Conservation (phyloP, 2,113 vertebrate species). For the Regulus satrapa region DNA sequence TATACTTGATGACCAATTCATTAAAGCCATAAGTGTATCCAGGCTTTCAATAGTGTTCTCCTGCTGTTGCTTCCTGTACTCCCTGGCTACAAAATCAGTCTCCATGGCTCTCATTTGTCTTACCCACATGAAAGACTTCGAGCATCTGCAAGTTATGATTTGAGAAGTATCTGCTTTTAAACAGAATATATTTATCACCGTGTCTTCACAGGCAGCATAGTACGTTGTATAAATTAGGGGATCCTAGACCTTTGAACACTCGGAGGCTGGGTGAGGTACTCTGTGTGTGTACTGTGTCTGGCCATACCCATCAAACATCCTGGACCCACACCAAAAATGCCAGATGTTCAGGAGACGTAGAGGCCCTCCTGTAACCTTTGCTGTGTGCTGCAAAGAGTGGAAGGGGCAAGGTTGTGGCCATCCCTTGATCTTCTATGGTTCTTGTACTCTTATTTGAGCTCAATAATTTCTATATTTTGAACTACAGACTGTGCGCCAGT, state of each 20-base stretch:
- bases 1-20: conserved; percentile 40
- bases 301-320: conserved; percentile 66
- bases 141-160: conserved; percentile 78
- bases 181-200: conserved; percentile 69
- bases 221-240: conserved; percentile 57
- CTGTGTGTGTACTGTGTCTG: conserved; percentile 35
- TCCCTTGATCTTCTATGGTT: background rate
- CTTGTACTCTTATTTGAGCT: background rate
- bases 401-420: background rate
- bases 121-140: conserved; percentile 74
- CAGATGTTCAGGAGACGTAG: conserved; percentile 68
- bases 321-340: conserved; percentile 71
- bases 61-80: conserved; percentile 72
- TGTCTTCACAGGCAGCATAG: conserved; percentile 56
- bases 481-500: background rate
- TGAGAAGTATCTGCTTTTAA: conserved; percentile 76
- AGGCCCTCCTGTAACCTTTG: conserved; percentile 45
- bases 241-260: conserved; percentile 61
- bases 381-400: background rate
- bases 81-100: conserved; percentile 67
- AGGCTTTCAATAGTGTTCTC: conserved; percentile 60
- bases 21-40: conserved; percentile 63
- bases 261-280: conserved; percentile 55
- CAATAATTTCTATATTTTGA: background rate
- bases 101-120: conserved; percentile 72